Evolutionary conservation across 2,113 vertebrate genomes (phyloP).

Genomic region (Pipra filicauda): DNA sequence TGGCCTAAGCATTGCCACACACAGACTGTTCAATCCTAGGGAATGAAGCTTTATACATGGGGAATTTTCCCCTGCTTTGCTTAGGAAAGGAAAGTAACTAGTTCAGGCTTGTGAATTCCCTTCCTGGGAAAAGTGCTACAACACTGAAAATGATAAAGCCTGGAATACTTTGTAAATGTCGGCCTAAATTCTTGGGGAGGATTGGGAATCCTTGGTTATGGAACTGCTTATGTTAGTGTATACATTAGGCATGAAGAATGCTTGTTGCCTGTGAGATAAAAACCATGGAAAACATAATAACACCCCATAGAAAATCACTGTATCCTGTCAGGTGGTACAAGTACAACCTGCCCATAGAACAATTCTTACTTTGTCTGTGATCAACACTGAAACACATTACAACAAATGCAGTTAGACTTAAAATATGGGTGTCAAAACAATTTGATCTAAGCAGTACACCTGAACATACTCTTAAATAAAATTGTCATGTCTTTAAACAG

Average conservation of each 20-base stretch:
- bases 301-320: not conserved
- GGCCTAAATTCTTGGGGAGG: not conserved
- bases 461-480: not conserved
- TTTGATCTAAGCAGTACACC: not conserved
- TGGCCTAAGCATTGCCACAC: not conserved
- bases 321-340: not conserved
- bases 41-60: not conserved
- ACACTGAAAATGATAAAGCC: not conserved
- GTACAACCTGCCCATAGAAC: not conserved
- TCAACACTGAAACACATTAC: not conserved
- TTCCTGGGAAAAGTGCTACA: not conserved
- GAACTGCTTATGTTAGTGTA: not conserved
- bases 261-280: not conserved
- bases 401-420: not conserved
- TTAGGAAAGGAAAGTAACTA: not conserved
- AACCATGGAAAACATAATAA: not conserved
- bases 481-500: not conserved
- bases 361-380: not conserved
- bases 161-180: not conserved
- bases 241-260: not conserved
- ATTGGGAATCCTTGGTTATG: not conserved
- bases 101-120: not conserved
- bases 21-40: not conserved
- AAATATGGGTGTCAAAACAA: not conserved
- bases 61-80: not conserved